Percentiles rank a stretch among this genome's conserved stretches.
Evolutionary conservation across 2,888 invertebrate genomes (phyloP).

Genomic region (Rhyacophila evoluta): DNA sequence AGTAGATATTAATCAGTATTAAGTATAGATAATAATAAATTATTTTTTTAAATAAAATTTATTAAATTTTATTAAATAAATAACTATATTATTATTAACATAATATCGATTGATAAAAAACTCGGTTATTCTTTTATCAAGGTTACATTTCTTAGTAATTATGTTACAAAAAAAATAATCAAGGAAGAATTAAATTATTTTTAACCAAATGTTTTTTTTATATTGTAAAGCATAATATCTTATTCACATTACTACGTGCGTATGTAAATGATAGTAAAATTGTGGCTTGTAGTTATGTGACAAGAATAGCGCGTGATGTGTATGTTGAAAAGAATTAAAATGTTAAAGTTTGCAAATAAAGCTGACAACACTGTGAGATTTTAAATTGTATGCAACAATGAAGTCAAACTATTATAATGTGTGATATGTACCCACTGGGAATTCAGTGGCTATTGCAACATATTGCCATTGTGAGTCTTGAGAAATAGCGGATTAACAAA

Average conservation of each 20-base stretch:
- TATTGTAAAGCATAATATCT: too few relatives aligned
- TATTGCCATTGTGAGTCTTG: constrained; percentile 44
- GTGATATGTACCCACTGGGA: constrained; percentile 40
- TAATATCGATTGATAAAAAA: too few relatives aligned
- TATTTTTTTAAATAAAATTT: too few relatives aligned
- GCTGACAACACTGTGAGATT: constrained; percentile 2
- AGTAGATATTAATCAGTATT: too few relatives aligned
- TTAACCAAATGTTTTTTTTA: too few relatives aligned
- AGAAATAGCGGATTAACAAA: constrained; percentile 48
- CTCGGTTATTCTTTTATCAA: too few relatives aligned
- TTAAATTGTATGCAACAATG: constrained; percentile 39
- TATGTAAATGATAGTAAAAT: not conserved
- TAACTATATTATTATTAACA: too few relatives aligned
- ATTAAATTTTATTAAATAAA: too few relatives aligned
- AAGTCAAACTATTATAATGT: constrained; percentile 30
- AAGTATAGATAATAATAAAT: too few relatives aligned
- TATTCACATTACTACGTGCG: too few relatives aligned
- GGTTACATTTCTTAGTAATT: not conserved
- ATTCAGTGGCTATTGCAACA: constrained; percentile 41
- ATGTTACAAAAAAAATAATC: not conserved
- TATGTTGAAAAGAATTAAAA: not conserved
- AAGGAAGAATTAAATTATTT: not conserved
- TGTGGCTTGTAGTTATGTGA: not conserved
- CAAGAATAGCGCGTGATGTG: not conserved
- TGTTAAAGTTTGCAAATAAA: not conserved